These are phyloP conservation scores for Danio aesculapii DNA, from an alignment of 2,797 vertebrate species.

Conservation along the genomic window DNA sequence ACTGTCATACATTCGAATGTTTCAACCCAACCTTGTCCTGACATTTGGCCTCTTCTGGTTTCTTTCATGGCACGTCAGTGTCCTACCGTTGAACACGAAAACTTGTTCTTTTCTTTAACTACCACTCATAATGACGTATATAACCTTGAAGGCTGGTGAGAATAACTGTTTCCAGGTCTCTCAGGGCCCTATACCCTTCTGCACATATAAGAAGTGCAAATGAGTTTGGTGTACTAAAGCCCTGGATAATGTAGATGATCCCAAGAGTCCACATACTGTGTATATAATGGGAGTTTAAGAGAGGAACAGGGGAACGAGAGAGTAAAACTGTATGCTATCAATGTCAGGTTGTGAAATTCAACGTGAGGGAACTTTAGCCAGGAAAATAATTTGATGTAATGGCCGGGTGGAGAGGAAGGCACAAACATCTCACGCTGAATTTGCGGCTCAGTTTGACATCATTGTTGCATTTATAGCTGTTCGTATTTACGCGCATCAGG, in stretches of 20 bases:
- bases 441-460: conserved; percentile 39
- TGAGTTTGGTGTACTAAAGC: conserved; percentile 39
- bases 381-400: conserved; percentile 43
- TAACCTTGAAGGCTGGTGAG: conserved; percentile 39
- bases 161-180: conserved; percentile 31
- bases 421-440: conserved; percentile 26
- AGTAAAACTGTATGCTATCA: conserved; percentile 24
- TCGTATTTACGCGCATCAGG: conserved; percentile 19
- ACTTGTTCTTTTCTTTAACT: conserved; percentile 27
- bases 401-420: conserved; percentile 33
- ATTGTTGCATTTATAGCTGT: conserved; percentile 26
- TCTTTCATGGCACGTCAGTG: conserved; percentile 37
- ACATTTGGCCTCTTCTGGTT: conserved; percentile 37
- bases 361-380: conserved; percentile 34
- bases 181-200: neutral
- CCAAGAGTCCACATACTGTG: conserved; percentile 20
- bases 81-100: conserved; percentile 36
- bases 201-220: conserved; percentile 36
- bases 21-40: conserved; percentile 19
- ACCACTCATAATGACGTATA: conserved; percentile 24
- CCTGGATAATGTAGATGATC: conserved; percentile 47
- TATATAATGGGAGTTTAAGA: conserved; percentile 25
- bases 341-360: conserved; percentile 37
- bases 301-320: neutral
- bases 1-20: conserved; percentile 73